Evolutionary conservation across 2,888 invertebrate genomes (phyloP).

Genomic region (Chrysolina oricalcia): DNA sequence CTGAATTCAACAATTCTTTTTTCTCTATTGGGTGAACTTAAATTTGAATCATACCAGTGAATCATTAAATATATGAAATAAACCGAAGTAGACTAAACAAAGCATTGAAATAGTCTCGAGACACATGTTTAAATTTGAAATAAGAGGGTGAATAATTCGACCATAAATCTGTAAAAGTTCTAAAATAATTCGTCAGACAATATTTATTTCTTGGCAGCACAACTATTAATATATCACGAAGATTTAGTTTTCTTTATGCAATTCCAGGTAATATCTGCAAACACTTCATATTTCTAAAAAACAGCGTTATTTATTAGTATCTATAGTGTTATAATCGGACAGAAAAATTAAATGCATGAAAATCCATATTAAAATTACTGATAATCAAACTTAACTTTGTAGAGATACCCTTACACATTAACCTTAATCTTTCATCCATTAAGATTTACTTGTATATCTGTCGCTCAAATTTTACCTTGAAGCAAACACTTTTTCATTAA

Average conservation of each 20-base stretch:
- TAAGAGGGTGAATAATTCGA: not conserved
- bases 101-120: not conserved
- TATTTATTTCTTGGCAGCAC: not conserved
- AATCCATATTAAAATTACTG: no score
- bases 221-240: not conserved
- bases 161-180: not conserved
- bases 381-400: no score
- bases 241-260: constrained; percentile 13
- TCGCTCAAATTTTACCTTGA: no score
- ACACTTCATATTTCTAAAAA: not conserved
- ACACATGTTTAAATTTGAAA: not conserved
- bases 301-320: no score
- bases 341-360: no score
- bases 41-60: not conserved
- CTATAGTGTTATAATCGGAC: no score
- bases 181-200: not conserved
- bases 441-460: no score
- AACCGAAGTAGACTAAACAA: not conserved
- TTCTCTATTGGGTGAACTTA: no score
- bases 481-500: no score
- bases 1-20: no score
- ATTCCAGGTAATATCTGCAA: not conserved
- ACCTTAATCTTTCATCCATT: no score
- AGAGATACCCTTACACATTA: no score
- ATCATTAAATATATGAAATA: not conserved